Conservation (phyloP, 2,888 invertebrate species). For the Antheraea yamamai region DNA sequence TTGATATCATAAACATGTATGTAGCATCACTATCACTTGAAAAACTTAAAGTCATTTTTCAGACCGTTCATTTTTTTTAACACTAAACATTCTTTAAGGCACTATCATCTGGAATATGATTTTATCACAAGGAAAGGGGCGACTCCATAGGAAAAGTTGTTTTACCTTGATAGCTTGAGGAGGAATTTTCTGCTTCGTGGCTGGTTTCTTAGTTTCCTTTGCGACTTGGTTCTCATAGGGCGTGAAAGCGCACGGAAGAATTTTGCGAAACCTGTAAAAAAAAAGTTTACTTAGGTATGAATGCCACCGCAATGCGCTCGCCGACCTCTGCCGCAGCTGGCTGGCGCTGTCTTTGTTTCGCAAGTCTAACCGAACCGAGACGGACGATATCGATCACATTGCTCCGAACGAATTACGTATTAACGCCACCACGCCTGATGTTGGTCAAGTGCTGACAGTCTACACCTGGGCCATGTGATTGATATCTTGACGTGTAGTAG, state of each 20-base stretch:
- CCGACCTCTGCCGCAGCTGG: no score
- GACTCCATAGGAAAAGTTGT: not conserved
- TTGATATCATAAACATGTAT: not conserved
- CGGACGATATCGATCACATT: no score
- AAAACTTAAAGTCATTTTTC: slow-evolving; percentile 7
- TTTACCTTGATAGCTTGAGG: slow-evolving; percentile 63
- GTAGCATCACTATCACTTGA: not conserved
- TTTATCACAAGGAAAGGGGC: not conserved
- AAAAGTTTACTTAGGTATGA: not conserved
- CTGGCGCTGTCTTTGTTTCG: no score
- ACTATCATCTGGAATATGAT: not conserved
- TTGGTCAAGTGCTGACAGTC: no score
- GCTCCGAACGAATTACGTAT: no score
- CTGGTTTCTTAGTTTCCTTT: slow-evolving; percentile 40
- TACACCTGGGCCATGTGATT: no score
- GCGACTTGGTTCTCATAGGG: slow-evolving; percentile 39
- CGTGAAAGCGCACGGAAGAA: slow-evolving; percentile 67
- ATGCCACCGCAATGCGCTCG: no score
- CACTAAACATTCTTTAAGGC: not conserved
- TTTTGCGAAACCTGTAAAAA: slow-evolving; percentile 46
- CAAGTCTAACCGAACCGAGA: not conserved
- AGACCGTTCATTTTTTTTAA: not conserved
- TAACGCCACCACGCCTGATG: no score
- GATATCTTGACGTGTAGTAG: no score
- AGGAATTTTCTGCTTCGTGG: slow-evolving; percentile 45